These are phyloP conservation scores for Cervus canadensis DNA, from an alignment of 2,113 vertebrate genomes.

Conservation along the genomic window DNA sequence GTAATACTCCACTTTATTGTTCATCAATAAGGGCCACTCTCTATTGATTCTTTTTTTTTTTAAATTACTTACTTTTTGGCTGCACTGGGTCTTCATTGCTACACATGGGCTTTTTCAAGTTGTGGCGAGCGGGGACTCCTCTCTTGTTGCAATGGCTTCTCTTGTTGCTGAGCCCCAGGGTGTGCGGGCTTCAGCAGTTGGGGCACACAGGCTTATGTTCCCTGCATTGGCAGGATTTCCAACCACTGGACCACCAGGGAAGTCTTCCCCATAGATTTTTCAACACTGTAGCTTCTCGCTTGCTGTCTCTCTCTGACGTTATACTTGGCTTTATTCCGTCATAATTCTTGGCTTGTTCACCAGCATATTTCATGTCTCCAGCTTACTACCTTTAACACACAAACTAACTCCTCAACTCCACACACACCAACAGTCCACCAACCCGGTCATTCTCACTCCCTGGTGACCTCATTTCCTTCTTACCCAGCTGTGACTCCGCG, in stretches of 20 bases:
- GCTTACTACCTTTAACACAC: neutral
- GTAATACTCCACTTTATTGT: neutral
- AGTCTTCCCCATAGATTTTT: neutral
- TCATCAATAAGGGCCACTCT: neutral
- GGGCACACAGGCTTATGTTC: fast-evolving
- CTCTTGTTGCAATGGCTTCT: neutral
- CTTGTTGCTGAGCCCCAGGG: neutral
- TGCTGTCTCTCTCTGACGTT: neutral
- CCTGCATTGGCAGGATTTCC: neutral
- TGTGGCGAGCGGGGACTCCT: neutral
- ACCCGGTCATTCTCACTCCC: neutral
- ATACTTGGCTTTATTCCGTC: neutral
- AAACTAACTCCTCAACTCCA: neutral
- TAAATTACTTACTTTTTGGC: neutral
- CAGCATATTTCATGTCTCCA: neutral
- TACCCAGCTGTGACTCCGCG: neutral
- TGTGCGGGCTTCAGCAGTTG: fast-evolving
- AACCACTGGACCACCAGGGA: neutral
- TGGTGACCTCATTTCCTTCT: neutral
- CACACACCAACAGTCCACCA: neutral
- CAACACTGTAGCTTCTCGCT: neutral
- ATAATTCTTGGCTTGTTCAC: neutral
- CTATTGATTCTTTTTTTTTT: neutral
- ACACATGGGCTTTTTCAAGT: neutral
- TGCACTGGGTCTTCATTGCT: neutral